Base-by-base conservation (phyloP, 2,888 invertebrate species). In the Lepetodrilus schrolli region DNA sequence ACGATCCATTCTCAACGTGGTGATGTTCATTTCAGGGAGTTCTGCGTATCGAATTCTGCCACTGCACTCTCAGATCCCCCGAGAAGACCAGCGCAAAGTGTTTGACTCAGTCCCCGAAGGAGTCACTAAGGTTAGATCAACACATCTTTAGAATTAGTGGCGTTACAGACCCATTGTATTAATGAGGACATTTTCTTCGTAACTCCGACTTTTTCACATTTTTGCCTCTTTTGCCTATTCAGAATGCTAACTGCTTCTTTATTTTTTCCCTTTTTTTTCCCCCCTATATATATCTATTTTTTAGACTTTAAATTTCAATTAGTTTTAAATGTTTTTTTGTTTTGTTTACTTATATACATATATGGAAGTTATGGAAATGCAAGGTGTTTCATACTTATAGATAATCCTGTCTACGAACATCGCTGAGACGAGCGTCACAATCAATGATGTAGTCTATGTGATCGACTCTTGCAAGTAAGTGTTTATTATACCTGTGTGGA, bases 351-450 rank as follows among this genome's bases (percentile, higher is more conserved):
- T 8, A 10, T 13, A 38, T 38, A 13, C 37, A 7, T 37, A 13
- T 66, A 21, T 20, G 38, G 17, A 38, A n/a, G 8, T 70, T 3
- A 13, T 4, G 8, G 26, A 23, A 65, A 5, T 10, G 8, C 17
- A 23, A 23, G 8, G n/a, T n/a, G n/a, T n/a, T n/a, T n/a, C n/a
- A n/a, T n/a, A n/a, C n/a, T 83, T 91, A 0, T 90, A 95, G 95
- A 95, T 99, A 72, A 99, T 99, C 85, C 91, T 99, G 17, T 95
- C 98, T 0, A 99, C 99, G 1, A 99, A 99, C 90, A 98, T 99
- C 87, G 99, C 99, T 0, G 99, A 99, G 92, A 97, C 98, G 0
- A 97, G 97, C 4, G 96, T 99, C 81, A 99, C 99, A 0, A 99
- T 99, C 82, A 96, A 99, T 91, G 99, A 99, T 88, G 97, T 99